These are phyloP conservation scores for human DNA, from an alignment of 2,113 vertebrate species.

Conservation along the genomic window DNA sequence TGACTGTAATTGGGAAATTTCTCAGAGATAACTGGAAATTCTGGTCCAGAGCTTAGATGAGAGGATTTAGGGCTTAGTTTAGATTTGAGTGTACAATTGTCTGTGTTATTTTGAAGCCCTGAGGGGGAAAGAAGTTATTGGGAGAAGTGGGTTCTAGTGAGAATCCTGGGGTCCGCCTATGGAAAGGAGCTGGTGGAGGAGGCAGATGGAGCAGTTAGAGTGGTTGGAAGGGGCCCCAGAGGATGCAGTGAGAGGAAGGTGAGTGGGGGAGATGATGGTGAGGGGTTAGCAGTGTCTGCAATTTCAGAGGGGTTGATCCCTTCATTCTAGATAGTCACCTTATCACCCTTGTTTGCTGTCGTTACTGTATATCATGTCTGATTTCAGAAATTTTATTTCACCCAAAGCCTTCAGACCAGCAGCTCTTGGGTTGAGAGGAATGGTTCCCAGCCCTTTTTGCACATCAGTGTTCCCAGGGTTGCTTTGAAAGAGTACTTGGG, in stretches of 20 bases:
- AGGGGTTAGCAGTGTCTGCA: neutral
- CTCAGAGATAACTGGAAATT: neutral
- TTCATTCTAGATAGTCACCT: neutral
- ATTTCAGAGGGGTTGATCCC: neutral
- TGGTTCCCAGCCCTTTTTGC: neutral
- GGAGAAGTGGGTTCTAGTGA: neutral
- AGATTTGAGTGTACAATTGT: neutral
- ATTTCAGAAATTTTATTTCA: constrained; percentile 36
- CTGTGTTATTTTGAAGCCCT: neutral
- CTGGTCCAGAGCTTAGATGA: neutral
- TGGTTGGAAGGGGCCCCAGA: neutral
- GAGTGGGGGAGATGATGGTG: neutral
- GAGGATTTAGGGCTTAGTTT: neutral
- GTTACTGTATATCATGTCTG: neutral
- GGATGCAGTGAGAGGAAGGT: neutral
- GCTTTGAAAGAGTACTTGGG: neutral
- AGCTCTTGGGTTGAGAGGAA: neutral
- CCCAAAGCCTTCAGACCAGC: neutral
- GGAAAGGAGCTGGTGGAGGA: neutral
- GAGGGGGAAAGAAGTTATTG: neutral
- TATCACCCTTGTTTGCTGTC: neutral
- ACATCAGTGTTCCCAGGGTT: neutral
- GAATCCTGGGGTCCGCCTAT: neutral
- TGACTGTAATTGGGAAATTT: neutral
- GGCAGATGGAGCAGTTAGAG: neutral